Percentiles rank a stretch among this genome's conserved stretches.
Conservation (phyloP, 2,888 invertebrate species). For the Tachina grossa region DNA sequence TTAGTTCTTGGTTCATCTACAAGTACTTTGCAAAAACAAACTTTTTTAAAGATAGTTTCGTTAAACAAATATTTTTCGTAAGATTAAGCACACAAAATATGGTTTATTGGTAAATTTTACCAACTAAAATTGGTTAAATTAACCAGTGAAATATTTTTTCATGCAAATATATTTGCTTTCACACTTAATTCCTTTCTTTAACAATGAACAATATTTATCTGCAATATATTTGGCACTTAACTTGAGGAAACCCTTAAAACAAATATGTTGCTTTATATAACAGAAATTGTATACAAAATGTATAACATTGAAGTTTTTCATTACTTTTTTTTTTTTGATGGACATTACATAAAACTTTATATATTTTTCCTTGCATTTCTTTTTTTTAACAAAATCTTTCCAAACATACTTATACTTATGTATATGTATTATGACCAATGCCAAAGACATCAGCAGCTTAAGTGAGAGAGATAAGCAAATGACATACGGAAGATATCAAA, state of each 20-base stretch:
- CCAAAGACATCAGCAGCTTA: constrained; percentile 32
- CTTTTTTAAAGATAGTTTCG: no score
- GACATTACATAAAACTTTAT: constrained; percentile 4
- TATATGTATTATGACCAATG: constrained; percentile 20
- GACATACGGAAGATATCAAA: constrained; percentile 78
- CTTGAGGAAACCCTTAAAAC: constrained; percentile 41
- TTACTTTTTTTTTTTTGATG: constrained; percentile 1
- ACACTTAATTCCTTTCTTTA: neutral
- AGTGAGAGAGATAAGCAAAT: constrained; percentile 77
- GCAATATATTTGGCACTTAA: neutral
- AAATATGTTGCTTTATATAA: constrained; percentile 46
- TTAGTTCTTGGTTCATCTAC: no score
- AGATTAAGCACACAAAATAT: no score
- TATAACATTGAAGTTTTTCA: neutral
- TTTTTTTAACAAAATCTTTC: neutral
- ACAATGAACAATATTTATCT: constrained; percentile 31
- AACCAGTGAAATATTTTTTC: neutral
- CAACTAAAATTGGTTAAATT: neutral
- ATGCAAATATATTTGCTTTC: neutral
- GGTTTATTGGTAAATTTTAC: neutral
- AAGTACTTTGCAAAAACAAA: no score
- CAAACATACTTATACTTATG: neutral
- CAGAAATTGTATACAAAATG: constrained; percentile 23
- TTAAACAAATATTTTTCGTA: no score
- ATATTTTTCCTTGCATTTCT: constrained; percentile 1